phyloP scores from a whole-genome alignment of 1,140 invertebrate species.

The Harlomillsia oculata region DNA sequence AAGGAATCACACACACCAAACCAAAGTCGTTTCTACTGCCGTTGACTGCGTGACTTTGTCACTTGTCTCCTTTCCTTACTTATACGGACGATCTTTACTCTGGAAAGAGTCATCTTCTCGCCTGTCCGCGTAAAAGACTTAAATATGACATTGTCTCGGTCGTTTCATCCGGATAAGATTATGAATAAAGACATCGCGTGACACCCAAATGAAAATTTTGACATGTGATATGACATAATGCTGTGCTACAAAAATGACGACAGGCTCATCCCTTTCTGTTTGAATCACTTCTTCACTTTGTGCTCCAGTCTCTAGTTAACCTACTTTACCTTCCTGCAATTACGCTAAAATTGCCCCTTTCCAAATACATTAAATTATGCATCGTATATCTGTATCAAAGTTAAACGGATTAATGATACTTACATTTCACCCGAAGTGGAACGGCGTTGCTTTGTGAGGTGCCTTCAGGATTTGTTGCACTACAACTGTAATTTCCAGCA shows the following conservation, averaged over 20 bases:
- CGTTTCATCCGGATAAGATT: constrained; percentile 1
- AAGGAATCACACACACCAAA: not conserved
- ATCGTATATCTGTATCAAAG: too few species aligned
- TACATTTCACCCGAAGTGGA: constrained; percentile 67
- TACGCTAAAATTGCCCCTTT: too few species aligned
- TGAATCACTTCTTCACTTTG: too few species aligned
- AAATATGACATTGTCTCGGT: too few species aligned
- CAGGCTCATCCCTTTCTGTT: too few species aligned
- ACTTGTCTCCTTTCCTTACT: constrained; percentile 1
- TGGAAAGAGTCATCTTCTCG: not conserved
- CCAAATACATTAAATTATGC: too few species aligned
- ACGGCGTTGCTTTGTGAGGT: constrained; percentile 69
- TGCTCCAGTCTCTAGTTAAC: too few species aligned
- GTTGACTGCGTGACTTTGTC: not conserved
- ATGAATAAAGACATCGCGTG: constrained; percentile 13
- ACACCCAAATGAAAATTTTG: constrained; percentile 25
- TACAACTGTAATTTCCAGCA: constrained; percentile 70
- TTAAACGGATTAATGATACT: too few species aligned
- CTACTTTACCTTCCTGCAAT: too few species aligned
- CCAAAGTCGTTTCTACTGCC: too few species aligned
- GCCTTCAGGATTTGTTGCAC: constrained; percentile 69
- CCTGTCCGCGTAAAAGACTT: too few species aligned
- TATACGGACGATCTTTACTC: not conserved
- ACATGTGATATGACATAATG: constrained; percentile 10
- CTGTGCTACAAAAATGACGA: too few species aligned